phyloP scores from a whole-genome alignment of 2,113 vertebrate species.

The Oreamnos americanus region DNA sequence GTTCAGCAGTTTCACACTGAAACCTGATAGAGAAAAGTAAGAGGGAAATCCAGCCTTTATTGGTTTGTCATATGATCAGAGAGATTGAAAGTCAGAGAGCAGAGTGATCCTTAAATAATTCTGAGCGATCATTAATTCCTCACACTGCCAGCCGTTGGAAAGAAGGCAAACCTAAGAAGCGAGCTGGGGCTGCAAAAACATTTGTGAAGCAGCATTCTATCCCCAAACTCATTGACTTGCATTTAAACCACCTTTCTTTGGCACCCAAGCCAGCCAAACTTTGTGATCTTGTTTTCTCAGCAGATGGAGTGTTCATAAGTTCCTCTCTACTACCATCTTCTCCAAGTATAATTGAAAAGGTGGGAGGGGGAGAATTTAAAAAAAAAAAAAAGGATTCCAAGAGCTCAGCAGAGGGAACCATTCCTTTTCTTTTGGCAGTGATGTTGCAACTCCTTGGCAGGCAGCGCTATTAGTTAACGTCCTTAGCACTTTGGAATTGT shows the following conservation, averaged over 20 bases:
- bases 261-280: neutral
- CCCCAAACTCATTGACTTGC: neutral
- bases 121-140: neutral
- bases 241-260: neutral
- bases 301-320: neutral
- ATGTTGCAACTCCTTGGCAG: constrained; percentile 49
- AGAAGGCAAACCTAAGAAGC: neutral
- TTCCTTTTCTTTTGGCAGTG: constrained; percentile 43
- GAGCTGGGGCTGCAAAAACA: neutral
- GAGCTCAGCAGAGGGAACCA: neutral
- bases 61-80: constrained; percentile 6
- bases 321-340: neutral
- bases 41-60: neutral
- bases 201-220: neutral
- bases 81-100: constrained; percentile 30
- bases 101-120: constrained; percentile 16
- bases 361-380: accelerated
- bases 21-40: neutral
- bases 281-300: neutral
- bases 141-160: neutral
- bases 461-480: constrained; percentile 26
- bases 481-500: constrained; percentile 56
- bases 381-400: neutral
- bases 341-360: constrained; percentile 2
- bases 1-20: neutral